Percentiles rank a stretch among this genome's conserved stretches.
phyloP scores from a whole-genome alignment of 2,113 vertebrate species.

The Lampris incognitus region DNA sequence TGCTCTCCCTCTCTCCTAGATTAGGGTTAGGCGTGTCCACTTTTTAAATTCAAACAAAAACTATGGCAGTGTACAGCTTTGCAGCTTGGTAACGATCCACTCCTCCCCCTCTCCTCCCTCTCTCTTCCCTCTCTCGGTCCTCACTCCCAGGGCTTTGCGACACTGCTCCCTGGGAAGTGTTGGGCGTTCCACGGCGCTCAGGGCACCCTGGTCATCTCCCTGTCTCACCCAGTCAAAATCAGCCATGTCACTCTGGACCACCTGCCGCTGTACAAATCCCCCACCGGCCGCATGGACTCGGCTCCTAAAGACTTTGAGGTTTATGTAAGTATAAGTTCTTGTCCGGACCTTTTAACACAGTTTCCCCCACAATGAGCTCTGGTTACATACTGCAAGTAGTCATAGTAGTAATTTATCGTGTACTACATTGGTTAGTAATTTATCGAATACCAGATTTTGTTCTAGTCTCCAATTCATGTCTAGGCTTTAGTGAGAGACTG shows the following conservation, averaged over 20 bases:
- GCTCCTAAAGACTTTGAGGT: constrained; percentile 92
- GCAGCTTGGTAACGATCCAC: background rate
- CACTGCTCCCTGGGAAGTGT: constrained; percentile 92
- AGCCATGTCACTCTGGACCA: constrained; percentile 92
- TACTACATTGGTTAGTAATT: no score
- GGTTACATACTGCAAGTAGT: no score
- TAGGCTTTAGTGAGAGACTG: no score
- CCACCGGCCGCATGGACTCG: constrained; percentile 88
- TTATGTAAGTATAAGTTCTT: constrained; percentile 85
- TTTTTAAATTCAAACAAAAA: no score
- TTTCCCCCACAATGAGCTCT: no score
- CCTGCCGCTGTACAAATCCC: constrained; percentile 88
- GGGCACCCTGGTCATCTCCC: constrained; percentile 89
- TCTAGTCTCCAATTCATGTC: no score
- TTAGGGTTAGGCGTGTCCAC: no score
- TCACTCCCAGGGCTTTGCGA: constrained; percentile 58
- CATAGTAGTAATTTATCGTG: no score
- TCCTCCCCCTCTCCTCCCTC: background rate
- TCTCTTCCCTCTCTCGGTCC: background rate
- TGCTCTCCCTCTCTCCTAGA: no score
- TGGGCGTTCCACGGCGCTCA: constrained; percentile 93
- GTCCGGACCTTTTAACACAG: no score
- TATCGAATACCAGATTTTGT: no score
- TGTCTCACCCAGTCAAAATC: constrained; percentile 86
- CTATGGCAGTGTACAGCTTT: no score